phyloP scores from a whole-genome alignment of 2,888 invertebrate genomes.

The Callinectes sapidus region DNA sequence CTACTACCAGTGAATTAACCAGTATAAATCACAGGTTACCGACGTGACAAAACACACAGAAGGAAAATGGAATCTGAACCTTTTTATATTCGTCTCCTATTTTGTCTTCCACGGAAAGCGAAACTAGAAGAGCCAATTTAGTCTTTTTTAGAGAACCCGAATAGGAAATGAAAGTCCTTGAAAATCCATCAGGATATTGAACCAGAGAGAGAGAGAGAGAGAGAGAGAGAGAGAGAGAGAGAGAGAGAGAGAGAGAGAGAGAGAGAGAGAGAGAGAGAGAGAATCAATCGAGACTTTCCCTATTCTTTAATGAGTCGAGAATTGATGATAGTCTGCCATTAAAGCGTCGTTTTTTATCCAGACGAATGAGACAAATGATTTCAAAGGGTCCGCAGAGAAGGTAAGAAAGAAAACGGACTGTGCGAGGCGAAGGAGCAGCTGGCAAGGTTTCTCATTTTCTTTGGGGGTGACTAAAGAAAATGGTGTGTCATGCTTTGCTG shows the following conservation, averaged over 20 bases:
- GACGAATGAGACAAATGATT: conserved; percentile 33
- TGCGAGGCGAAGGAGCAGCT: not conserved
- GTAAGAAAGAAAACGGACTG: conserved; percentile 1
- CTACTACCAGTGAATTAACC: not conserved
- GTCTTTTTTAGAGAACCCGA: conserved; percentile 30
- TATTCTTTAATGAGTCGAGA: conserved; percentile 37
- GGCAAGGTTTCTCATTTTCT: not conserved
- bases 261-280: not conserved
- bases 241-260: not conserved
- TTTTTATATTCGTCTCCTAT: not conserved
- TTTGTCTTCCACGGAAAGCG: not conserved
- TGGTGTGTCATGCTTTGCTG: not conserved
- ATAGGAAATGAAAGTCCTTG: conserved; percentile 37
- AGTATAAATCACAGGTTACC: not conserved
- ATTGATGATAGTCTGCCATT: conserved; percentile 37
- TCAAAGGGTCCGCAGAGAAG: not conserved
- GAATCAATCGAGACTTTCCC: conserved; percentile 17
- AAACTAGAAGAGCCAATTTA: conserved; percentile 28
- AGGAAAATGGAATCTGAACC: conserved; percentile 10
- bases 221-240: conserved; percentile 31
- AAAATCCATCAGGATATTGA: conserved; percentile 35
- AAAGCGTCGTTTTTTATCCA: conserved; percentile 10
- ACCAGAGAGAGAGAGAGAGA: conserved; percentile 7
- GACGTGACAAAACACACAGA: not conserved
- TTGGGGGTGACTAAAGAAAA: not conserved